These are phyloP conservation scores for Heliconius nattereri DNA, from an alignment of 1,140 invertebrate species.

Conservation along the genomic window DNA sequence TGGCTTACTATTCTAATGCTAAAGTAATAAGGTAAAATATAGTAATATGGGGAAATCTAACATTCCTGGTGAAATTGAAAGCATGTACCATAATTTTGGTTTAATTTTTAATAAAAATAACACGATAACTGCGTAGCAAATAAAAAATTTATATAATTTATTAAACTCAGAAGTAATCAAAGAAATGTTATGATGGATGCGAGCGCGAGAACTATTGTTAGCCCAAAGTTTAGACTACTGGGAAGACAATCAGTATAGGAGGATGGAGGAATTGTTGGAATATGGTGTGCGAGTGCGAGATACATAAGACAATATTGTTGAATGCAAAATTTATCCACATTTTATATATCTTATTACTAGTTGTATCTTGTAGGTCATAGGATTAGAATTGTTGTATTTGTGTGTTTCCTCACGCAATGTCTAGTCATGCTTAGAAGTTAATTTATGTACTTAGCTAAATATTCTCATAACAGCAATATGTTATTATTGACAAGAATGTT, in stretches of 20 bases:
- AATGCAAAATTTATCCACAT: slow-evolving; percentile 73
- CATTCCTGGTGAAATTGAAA: neutral
- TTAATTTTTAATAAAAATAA: neutral
- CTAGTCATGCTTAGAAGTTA: slow-evolving; percentile 34
- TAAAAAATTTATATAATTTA: neutral
- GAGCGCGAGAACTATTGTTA: slow-evolving; percentile 1
- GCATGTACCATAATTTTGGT: neutral
- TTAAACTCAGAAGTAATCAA: neutral
- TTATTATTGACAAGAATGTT: neutral
- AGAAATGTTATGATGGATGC: neutral
- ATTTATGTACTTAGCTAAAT: slow-evolving; percentile 15
- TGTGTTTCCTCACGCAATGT: slow-evolving; percentile 38
- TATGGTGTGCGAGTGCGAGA: slow-evolving; percentile 57
- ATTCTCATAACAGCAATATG: slow-evolving; percentile 6
- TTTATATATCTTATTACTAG: slow-evolving; percentile 74
- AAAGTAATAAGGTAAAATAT: neutral
- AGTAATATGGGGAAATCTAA: neutral
- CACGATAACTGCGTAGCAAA: neutral
- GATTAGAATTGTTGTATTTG: slow-evolving; percentile 56
- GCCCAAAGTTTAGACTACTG: neutral
- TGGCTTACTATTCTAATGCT: slow-evolving; percentile 7
- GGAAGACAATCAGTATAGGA: neutral
- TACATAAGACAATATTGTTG: slow-evolving; percentile 79
- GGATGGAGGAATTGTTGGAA: neutral
- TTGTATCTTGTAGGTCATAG: slow-evolving; percentile 65